Base-by-base conservation (phyloP, 2,113 vertebrate genomes). In the Spea multiplicata region DNA sequence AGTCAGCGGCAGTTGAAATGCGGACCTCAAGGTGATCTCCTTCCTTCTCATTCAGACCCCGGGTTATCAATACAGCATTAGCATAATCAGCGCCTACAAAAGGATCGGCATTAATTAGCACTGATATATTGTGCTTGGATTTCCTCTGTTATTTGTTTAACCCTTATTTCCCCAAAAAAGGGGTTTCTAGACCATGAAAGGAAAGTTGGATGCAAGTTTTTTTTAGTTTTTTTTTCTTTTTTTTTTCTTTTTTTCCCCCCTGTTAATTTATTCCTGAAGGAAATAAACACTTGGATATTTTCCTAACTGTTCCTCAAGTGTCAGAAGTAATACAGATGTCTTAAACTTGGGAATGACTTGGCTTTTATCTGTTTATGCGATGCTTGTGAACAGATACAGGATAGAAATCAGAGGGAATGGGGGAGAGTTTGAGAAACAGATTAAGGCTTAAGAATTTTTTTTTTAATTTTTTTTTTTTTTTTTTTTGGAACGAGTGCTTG, bases 21-120 rank as follows among this genome's bases (percentile, higher is more conserved):
- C n/a, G 6, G 30, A 44, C 30, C 9, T 5, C 8, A 16, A n/a
- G n/a, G 5, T 48, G 66, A 68, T 68, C 12, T 10, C 45, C 14
- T 3, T 13, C 12, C 14, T 13, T 6, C 47, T 71, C 68, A 71
- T 71, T 57, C 44, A 6, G 10, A n/a, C 44, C 2, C 44, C 30
- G 44, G 45, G 52, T 45, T 59, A 73, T 57, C 71, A 73, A n/a
- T 73, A n/a, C 44, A 2, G 30, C 30, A 68, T 68, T 68, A 13
- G 45, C 66, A 73, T 73, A 59, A 73, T 73, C 52, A 46, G 71
- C 53, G 16, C 44, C 71, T 30, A 45, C 53, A 13, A 45, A 16
- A 71, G 5, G n/a, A 65, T 65, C 14, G 10, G 44, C 30, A 45
- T 46, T 57, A 7, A 73, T 59, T 61, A 73, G 52, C 12, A 5